These are phyloP conservation scores for Liasis olivaceus DNA, from an alignment of 2,797 vertebrate genomes.

Conservation along the genomic window DNA sequence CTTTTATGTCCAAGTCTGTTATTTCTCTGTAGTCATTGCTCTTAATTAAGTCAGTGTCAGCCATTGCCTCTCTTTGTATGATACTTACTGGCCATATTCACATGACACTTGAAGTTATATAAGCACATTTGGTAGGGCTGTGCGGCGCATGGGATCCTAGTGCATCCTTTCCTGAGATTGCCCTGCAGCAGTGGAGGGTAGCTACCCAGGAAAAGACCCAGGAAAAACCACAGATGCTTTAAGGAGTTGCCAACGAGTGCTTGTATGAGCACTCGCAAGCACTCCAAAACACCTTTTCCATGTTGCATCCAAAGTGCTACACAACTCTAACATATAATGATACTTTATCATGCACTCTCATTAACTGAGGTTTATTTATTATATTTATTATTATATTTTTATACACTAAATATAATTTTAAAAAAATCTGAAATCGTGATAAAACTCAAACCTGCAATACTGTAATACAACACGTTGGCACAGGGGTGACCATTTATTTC, in stretches of 20 bases:
- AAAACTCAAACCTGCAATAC: neutral
- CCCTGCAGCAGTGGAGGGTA: neutral
- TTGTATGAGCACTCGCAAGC: neutral
- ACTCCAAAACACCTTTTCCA: neutral
- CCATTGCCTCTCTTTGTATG: neutral
- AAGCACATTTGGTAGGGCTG: neutral
- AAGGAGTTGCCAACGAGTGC: neutral
- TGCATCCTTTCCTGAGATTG: neutral
- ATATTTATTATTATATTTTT: neutral
- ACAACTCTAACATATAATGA: neutral
- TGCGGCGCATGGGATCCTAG: neutral
- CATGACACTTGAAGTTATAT: neutral
- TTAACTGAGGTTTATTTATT: neutral
- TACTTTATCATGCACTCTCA: neutral
- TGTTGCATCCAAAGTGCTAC: neutral
- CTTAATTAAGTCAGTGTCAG: neutral
- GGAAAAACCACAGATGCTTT: neutral
- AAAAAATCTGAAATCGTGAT: neutral
- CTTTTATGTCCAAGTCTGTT: neutral
- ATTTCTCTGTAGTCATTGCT: neutral
- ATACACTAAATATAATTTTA: neutral
- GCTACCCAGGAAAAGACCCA: neutral
- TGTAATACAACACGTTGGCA: neutral
- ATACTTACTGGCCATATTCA: neutral
- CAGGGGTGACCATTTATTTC: neutral